Conservation (phyloP, 2,888 invertebrate genomes). For the Lissocephala sabroskyi region DNA sequence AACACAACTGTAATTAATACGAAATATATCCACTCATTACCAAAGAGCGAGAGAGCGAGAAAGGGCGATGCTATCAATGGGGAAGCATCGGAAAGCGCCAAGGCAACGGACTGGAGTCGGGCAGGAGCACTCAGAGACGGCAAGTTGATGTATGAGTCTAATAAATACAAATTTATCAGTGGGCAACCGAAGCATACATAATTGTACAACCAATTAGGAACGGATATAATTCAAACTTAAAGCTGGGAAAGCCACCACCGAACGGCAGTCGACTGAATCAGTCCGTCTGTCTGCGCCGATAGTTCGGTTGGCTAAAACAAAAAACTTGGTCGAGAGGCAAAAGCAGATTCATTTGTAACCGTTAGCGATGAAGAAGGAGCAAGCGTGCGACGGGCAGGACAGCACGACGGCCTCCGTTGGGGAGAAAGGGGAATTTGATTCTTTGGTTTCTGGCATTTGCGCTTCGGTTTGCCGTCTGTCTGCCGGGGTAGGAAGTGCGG, state of each 20-base stretch:
- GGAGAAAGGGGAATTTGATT: too few species aligned
- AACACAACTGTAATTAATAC: slow-evolving; percentile 46
- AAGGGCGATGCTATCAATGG: too few species aligned
- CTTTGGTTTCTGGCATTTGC: not conserved
- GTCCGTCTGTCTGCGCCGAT: too few species aligned
- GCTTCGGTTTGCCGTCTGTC: not conserved
- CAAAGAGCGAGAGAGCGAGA: slow-evolving; percentile 13
- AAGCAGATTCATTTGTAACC: slow-evolving; percentile 19
- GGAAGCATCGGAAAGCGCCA: too few species aligned
- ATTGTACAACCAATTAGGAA: slow-evolving; percentile 57
- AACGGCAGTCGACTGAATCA: not conserved
- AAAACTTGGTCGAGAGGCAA: too few species aligned
- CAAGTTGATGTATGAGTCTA: slow-evolving; percentile 58
- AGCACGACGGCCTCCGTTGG: too few species aligned
- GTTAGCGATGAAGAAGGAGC: slow-evolving; percentile 11
- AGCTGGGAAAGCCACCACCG: slow-evolving; percentile 23
- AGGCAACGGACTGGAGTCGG: slow-evolving; percentile 1
- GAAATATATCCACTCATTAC: slow-evolving; percentile 51
- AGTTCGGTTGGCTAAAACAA: too few species aligned
- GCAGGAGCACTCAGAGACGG: slow-evolving; percentile 17
- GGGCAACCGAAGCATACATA: slow-evolving; percentile 53
- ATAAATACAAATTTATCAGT: slow-evolving; percentile 66
- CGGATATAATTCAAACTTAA: slow-evolving; percentile 39
- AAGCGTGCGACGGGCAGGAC: too few species aligned
- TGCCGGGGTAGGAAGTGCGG: not conserved